A percentile compares a stretch with the other conserved stretches of the same genome.
Conservation (phyloP, 2,888 invertebrate genomes). For the Maniola hyperantus region DNA sequence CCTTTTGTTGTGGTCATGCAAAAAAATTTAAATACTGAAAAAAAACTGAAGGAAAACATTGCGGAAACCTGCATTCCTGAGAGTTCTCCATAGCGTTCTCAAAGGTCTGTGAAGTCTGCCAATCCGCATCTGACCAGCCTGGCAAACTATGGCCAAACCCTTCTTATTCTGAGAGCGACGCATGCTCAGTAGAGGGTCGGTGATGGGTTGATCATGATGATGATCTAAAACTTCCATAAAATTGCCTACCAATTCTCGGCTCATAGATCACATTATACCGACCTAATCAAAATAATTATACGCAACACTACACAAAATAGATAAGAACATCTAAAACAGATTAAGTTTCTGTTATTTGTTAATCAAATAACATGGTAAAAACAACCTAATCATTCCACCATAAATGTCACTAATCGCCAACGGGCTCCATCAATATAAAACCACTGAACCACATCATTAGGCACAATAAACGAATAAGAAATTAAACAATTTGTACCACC, state of each 20-base stretch:
- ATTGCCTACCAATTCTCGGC: neutral
- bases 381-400: slow-evolving; percentile 55
- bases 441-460: slow-evolving; percentile 64
- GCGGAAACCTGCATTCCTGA: no score
- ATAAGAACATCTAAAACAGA: slow-evolving; percentile 60
- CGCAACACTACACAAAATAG: slow-evolving; percentile 47
- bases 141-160: no score
- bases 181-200: no score
- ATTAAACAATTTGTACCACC: slow-evolving; percentile 74
- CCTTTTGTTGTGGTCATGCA: no score
- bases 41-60: no score
- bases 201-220: no score
- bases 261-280: neutral
- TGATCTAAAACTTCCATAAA: neutral
- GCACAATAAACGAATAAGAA: slow-evolving; percentile 72
- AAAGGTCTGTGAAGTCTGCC: no score
- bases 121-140: no score
- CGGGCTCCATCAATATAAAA: slow-evolving; percentile 57
- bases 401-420: slow-evolving; percentile 55
- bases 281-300: slow-evolving; percentile 46
- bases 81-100: no score
- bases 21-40: no score
- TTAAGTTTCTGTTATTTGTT: slow-evolving; percentile 32
- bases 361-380: slow-evolving; percentile 38
- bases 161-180: no score